Conservation (phyloP, 2,888 invertebrate genomes). For the Halocaridina rubra region DNA sequence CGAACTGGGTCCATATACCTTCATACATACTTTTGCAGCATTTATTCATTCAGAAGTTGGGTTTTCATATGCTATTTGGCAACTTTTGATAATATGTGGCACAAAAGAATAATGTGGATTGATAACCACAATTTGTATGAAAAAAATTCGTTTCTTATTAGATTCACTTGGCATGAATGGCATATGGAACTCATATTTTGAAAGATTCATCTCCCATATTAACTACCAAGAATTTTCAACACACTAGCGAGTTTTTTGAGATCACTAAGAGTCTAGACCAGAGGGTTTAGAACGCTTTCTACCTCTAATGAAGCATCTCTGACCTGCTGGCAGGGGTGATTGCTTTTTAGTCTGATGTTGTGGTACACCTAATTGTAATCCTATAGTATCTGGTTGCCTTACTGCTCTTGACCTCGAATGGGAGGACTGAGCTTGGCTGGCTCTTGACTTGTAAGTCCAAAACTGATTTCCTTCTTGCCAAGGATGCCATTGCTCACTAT, state of each 20-base stretch:
- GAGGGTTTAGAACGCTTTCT: conserved; percentile 22
- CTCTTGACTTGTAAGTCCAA: background rate
- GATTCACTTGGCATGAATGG: conserved; percentile 48
- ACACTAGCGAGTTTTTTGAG: conserved; percentile 7
- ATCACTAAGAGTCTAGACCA: conserved; percentile 46
- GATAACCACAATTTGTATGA: too few species aligned
- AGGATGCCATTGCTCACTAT: conserved; percentile 10
- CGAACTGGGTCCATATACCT: too few species aligned
- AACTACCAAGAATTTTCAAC: conserved; percentile 19
- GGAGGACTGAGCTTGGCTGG: background rate
- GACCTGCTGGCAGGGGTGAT: conserved; percentile 27
- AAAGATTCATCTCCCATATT: conserved; percentile 19
- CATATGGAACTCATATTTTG: conserved; percentile 16
- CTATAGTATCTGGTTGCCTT: conserved; percentile 29
- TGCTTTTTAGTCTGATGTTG: conserved; percentile 1
- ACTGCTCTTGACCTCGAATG: background rate
- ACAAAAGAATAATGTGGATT: too few species aligned
- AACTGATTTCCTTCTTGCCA: conserved; percentile 16
- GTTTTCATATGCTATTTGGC: too few species aligned
- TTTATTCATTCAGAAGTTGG: too few species aligned
- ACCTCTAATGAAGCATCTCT: conserved; percentile 30
- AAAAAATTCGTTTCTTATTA: conserved; percentile 23
- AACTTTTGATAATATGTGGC: too few species aligned
- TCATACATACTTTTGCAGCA: too few species aligned
- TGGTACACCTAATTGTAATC: conserved; percentile 31